These are phyloP conservation scores for Tenodera sinensis DNA, from an alignment of 2,888 invertebrate species.

Conservation along the genomic window DNA sequence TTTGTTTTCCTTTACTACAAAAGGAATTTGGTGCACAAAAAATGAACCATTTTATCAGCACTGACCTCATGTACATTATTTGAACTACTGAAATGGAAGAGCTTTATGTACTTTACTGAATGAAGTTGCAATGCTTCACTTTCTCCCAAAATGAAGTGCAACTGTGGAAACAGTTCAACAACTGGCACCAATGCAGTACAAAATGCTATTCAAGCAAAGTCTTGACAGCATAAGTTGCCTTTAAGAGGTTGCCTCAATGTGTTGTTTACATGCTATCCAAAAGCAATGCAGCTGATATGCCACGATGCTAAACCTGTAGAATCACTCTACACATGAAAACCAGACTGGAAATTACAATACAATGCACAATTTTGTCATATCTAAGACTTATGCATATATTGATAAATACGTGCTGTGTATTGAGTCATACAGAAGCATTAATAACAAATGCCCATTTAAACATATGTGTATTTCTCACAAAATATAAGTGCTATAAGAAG, in stretches of 20 bases:
- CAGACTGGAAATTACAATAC: too few relatives aligned
- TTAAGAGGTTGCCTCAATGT: too few relatives aligned
- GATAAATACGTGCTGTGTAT: too few relatives aligned
- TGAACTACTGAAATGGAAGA: background rate
- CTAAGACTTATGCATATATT: too few relatives aligned
- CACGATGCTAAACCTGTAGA: background rate
- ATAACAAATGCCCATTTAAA: too few relatives aligned
- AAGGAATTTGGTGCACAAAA: background rate
- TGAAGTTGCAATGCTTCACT: background rate
- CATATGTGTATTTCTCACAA: background rate
- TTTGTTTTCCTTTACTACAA: background rate
- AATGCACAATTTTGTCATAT: too few relatives aligned
- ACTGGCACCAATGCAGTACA: background rate
- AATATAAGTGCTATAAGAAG: background rate
- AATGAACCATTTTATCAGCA: background rate
- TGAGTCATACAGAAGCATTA: too few relatives aligned
- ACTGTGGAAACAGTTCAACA: background rate
- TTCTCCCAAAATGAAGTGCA: background rate
- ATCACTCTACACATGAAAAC: too few relatives aligned
- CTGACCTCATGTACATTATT: background rate
- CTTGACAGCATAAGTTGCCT: too few relatives aligned
- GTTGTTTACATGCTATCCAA: background rate
- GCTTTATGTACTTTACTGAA: background rate
- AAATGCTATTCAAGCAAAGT: background rate
- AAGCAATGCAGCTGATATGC: background rate